Base-by-base conservation (phyloP, 2,888 invertebrate species). In the Cephus pygmeus region DNA sequence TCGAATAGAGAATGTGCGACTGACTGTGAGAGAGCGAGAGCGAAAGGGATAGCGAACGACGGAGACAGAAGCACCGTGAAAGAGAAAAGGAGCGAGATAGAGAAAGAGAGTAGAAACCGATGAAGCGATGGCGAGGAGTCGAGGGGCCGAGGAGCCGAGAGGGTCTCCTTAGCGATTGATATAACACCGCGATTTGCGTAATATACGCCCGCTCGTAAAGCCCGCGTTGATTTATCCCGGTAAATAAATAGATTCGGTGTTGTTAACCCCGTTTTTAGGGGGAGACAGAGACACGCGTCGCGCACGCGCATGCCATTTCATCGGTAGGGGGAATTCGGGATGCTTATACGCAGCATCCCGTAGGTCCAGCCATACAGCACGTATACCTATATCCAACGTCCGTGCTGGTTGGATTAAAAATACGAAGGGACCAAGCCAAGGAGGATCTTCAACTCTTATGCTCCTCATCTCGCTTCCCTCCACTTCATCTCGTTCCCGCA, bases 221-320 rank as follows among this genome's bases (percentile, higher is more conserved):
- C 79, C 80, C 76, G 74, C 15, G 69, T 31, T 83, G 85, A 84
- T 85, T 85, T 85, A 85, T 81, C 84, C 80, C 80, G 80, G 83
- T 83, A 85, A 86, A 87, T 87, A 87, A 85, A 87, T 88, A 87
- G 86, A 87, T 86, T 83, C 81, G 80, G 83, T 86, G 88, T 84
- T 88, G 83, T 88, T 87, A 87, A 87, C 87, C 86, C 84, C 86
- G 83, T 85, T 87, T 87, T 84, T 83, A 81, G 82, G 56, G 69
- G 31, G 69, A 69, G 69, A 69, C 69, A 69, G 69, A 30, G 30
- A 69, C 69, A 69, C 69, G 15, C 40, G 33, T 30, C 30, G 69
- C 30, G 69, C 69, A 33, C 69, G 33, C 69, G 40, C 40, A 40
- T 40, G 15, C 40, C 40, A 15, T 40, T 40, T 40, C 40, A 40